phyloP scores from a whole-genome alignment of 2,888 invertebrate genomes.

The Phania funesta region DNA sequence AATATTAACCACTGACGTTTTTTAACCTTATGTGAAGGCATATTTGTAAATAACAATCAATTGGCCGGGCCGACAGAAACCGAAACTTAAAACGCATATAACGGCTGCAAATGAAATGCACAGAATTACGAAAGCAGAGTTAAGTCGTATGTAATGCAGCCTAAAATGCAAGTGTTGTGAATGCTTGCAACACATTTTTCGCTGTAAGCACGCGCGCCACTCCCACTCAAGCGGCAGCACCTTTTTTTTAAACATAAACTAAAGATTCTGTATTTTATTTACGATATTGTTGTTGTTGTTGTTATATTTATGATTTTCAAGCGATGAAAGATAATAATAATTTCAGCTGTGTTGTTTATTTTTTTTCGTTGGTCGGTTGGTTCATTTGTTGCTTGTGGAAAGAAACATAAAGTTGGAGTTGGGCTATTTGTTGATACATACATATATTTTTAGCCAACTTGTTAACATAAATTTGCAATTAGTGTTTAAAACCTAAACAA shows the following conservation, averaged over 20 bases:
- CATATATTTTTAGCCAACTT: conserved; percentile 69
- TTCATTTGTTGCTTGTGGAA: conserved; percentile 1
- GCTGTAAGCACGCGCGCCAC: conserved; percentile 66
- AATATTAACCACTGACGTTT: conserved; percentile 67
- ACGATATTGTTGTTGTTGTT: conserved; percentile 29
- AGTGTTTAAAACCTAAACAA: conserved; percentile 68
- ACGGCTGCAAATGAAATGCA: conserved; percentile 47
- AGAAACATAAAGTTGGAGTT: conserved; percentile 16
- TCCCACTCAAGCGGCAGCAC: conserved; percentile 68
- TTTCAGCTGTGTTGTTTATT: conserved; percentile 37
- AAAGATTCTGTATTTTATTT: conserved; percentile 48
- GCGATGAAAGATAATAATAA: conserved; percentile 69
- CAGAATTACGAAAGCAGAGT: background rate
- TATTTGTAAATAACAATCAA: conserved; percentile 68
- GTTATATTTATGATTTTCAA: conserved; percentile 64
- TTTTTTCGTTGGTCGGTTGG: conserved; percentile 5
- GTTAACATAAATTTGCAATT: conserved; percentile 77
- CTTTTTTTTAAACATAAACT: conserved; percentile 43
- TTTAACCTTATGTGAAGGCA: conserved; percentile 65
- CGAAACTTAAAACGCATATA: conserved; percentile 32
- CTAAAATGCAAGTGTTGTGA: conserved; percentile 46
- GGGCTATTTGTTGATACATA: conserved; percentile 33
- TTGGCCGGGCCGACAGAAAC: conserved; percentile 52
- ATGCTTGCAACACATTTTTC: conserved; percentile 59
- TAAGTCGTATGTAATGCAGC: conserved; percentile 15